Evolutionary conservation across 2,113 vertebrate genomes (phyloP), one percentile per base, ranked within the genome.

Genomic region (Paracanthobrama guichenoti): DNA sequence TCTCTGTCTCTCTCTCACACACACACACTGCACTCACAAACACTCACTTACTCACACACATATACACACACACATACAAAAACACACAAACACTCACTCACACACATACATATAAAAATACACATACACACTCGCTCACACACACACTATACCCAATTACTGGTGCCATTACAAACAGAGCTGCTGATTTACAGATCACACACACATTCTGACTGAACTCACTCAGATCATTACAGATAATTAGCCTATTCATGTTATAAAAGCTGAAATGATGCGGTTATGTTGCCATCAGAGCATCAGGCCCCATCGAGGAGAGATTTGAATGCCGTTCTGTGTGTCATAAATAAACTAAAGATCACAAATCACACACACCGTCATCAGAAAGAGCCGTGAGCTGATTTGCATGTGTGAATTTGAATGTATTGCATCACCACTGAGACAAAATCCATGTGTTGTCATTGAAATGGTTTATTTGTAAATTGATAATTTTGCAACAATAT

Each of bases 111-210:
- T 2, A 31, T n/a, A n/a, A n/a, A n/a, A n/a, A n/a, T n/a, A 31
- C 35, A 35, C 35, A 4, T 3, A 35, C 35, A 4, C 35, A 35
- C 35, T 4, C 35, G 3, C 35, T 3, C 35, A 35, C 35, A 71
- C 79, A 53, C 18, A 39, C 28, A 26, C 44, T 66, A 55, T 5
- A 55, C 2, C 9, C 31, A 39, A 53, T 53, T 82, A 39, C 46
- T 71, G 39, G 39, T 69, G 66, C 66, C 35, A 42, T 69, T 71
- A 71, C 18, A 71, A 9, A 22, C 62, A 66, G 62, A 66, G 64
- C 31, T 39, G 31, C 66, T 69, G 66, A 20, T 39, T 69, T 69
- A 69, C 66, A 69, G 66, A 39, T 69, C 18, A 8, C 48, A 50
- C 53, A 8, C 18, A 20, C 35, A 3, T 20, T 55, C 53, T 20